Percentiles rank a stretch among this genome's conserved stretches.
Evolutionary conservation across 2,888 invertebrate species (phyloP).

Genomic region (Microctonus aethiopoides): DNA sequence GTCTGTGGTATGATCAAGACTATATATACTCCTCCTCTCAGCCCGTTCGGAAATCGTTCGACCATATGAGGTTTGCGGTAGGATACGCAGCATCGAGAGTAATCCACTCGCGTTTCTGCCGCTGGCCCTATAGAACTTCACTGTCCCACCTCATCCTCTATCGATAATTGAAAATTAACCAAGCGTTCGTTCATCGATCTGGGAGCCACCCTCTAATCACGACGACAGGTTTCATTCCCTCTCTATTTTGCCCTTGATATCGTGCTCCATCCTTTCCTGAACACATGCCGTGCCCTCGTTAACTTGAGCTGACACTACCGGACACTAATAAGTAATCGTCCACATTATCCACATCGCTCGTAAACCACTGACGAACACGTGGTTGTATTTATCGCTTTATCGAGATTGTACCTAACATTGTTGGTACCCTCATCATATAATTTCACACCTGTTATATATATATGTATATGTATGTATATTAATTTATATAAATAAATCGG

Average conservation of each 20-base stretch:
- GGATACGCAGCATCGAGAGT: conserved; percentile 31
- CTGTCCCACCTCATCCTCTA: conserved; percentile 32
- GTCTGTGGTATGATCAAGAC: background rate
- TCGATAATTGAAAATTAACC: conserved; percentile 61
- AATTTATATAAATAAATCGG: too few relatives aligned
- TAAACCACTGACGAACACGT: conserved; percentile 18
- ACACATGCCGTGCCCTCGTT: conserved; percentile 37
- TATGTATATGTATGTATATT: too few relatives aligned
- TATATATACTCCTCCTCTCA: background rate
- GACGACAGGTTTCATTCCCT: conserved; percentile 42
- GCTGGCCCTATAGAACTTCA: too few relatives aligned
- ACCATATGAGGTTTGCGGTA: conserved; percentile 28
- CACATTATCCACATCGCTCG: conserved; percentile 23
- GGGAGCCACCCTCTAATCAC: conserved; percentile 56
- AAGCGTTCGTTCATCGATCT: conserved; percentile 55
- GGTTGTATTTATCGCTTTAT: background rate
- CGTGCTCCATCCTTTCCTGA: conserved; percentile 6
- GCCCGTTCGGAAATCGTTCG: conserved; percentile 22
- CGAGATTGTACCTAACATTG: background rate
- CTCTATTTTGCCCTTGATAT: background rate
- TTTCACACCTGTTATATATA: background rate
- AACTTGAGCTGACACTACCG: conserved; percentile 38
- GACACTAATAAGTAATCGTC: conserved; percentile 46
- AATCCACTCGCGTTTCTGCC: conserved; percentile 34
- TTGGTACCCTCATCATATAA: background rate